Evolutionary conservation across 2,888 invertebrate species (phyloP), one percentile per base, ranked within the genome.

Genomic region (Hyposoter didymator): DNA sequence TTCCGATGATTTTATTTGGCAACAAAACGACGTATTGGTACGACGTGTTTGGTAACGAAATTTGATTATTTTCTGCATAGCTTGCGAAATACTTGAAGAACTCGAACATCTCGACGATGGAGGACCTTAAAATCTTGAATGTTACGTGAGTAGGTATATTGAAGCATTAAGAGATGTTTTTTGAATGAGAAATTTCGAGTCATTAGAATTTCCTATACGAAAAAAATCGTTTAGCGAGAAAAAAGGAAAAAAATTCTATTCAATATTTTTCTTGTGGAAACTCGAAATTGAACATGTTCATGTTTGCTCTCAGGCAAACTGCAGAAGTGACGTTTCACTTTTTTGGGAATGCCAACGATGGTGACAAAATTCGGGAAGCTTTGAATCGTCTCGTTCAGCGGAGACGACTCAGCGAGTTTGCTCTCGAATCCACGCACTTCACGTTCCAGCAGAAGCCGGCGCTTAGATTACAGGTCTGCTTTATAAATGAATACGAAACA

Each of bases 391-490:
- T 96, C 94, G 95, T 96, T 66, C 95, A 96, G 88, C 94, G 95
- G 52, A 95, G 95, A 59, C 94, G 95, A 39, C 94, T 96, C 78
- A 95, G 95, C 55, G 96, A 96, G 89, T 94, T 96, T 82, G 95
- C 95, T 52, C 92, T 96, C 73, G 95, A 95, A 43, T 96, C 97
- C 0, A 96, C 96, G 83, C 96, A 96, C 89, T 95, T 96, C 89
- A 95, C 96, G 80, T 96, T 97, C 87, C 95, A 96, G 84, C 96
- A 96, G 94, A 96, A 97, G 89, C 97, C 97, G 0, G 96, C 96
- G 0, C 94, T 97, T 0, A 95, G 95, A 89, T 94, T 97, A 87
- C 95, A 97, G 95, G 97, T 97, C 47, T n/a, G 79, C n/a, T 76
- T 78, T 39, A 19, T 17, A 39, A 14, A 69, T 19, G n/a, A 19